phyloP scores from a whole-genome alignment of 2,888 invertebrate genomes.

The Subacronicta megacephala region DNA sequence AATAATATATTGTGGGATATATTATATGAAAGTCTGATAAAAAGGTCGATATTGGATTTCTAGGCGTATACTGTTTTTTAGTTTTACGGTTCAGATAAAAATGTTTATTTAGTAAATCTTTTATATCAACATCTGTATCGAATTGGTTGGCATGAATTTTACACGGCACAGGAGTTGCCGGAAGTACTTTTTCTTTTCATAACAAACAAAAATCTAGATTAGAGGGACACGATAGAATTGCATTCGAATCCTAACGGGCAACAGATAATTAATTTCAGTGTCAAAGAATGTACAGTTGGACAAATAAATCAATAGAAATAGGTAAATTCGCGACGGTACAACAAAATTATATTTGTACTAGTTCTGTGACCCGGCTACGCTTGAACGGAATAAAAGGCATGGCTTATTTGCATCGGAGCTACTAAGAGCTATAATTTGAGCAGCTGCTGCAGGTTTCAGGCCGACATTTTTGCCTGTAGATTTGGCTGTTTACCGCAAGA shows the following conservation, averaged over 20 bases:
- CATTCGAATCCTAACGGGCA: constrained; percentile 23
- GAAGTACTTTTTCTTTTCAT: neutral
- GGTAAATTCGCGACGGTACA: constrained; percentile 62
- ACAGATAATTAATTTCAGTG: constrained; percentile 34
- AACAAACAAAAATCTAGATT: constrained; percentile 1
- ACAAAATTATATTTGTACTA: constrained; percentile 81
- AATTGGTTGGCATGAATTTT: neutral
- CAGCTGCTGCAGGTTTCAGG: constrained; percentile 60
- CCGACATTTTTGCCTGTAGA: constrained; percentile 46
- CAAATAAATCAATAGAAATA: constrained; percentile 56
- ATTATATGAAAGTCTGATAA: no score
- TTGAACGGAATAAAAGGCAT: constrained; percentile 79
- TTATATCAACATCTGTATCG: neutral
- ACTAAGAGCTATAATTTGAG: constrained; percentile 64
- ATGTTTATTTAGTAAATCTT: neutral
- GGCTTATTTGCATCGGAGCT: constrained; percentile 73
- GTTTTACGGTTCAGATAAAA: no score
- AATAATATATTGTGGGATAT: neutral
- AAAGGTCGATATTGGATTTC: no score
- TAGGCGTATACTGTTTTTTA: no score
- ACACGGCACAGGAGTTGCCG: neutral
- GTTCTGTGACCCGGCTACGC: constrained; percentile 87
- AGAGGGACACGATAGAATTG: constrained; percentile 5
- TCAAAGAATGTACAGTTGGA: constrained; percentile 45
- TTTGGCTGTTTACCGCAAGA: constrained; percentile 53